Conservation (phyloP, 2,113 vertebrate genomes). For the Otis tarda region DNA sequence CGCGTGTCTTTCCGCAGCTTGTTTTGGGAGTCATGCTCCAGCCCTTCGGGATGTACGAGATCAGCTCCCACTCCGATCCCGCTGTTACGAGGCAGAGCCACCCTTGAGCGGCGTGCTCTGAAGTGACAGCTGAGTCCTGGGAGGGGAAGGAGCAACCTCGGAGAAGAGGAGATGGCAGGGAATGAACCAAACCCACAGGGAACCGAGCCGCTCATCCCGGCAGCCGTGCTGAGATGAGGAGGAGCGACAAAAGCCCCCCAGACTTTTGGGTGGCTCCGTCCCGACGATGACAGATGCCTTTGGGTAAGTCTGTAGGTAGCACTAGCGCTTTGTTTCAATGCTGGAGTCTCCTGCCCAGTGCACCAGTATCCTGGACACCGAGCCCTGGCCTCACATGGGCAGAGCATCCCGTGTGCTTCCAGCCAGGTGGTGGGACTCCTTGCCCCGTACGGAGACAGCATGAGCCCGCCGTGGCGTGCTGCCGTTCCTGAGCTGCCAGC, state of each 20-base stretch:
- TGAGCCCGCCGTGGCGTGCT: not conserved
- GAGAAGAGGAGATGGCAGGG: not conserved
- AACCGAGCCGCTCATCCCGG: fast-evolving
- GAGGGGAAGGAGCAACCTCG: not conserved
- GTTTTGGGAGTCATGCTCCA: not conserved
- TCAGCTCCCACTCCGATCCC: not conserved
- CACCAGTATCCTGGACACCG: not conserved
- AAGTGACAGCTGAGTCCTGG: constrained; percentile 49
- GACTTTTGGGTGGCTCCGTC: constrained; percentile 16
- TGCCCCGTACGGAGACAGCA: fast-evolving
- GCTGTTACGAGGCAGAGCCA: not conserved
- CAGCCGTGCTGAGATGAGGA: not conserved
- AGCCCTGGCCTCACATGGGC: not conserved
- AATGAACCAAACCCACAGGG: not conserved
- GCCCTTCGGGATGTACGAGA: not conserved
- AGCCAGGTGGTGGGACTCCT: not conserved
- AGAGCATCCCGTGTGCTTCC: not conserved
- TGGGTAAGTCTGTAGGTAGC: not conserved
- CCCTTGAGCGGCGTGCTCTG: not conserved
- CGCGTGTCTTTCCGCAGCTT: not conserved
- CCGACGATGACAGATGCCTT: fast-evolving
- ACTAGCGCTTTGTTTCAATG: not conserved
- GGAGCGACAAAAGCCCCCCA: not conserved
- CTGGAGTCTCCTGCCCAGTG: not conserved
- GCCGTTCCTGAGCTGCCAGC: not conserved